phyloP scores from a whole-genome alignment of 2,797 vertebrate genomes.

The Podarcis siculus region DNA sequence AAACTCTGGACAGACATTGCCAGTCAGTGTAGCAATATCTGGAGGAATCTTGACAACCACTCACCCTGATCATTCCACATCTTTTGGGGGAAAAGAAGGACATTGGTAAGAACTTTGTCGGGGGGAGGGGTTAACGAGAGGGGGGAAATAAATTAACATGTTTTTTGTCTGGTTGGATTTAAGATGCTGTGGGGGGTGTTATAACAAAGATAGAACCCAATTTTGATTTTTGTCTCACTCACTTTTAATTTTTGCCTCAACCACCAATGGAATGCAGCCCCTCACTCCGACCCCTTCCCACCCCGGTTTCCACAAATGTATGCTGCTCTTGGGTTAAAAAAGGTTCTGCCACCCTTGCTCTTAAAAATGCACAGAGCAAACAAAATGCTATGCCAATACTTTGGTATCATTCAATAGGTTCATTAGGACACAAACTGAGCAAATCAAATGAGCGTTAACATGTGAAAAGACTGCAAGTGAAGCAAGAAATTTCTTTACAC shows the following conservation, averaged over 20 bases:
- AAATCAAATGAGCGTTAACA: not conserved
- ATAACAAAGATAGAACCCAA: too few relatives aligned
- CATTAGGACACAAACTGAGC: slow-evolving; percentile 2
- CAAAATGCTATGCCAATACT: not conserved
- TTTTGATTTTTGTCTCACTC: not conserved
- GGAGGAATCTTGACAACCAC: too few relatives aligned
- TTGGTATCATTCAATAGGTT: not conserved
- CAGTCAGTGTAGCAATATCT: too few relatives aligned
- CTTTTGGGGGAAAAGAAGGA: too few relatives aligned
- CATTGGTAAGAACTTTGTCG: not conserved
- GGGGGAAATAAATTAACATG: not conserved
- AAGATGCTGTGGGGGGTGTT: not conserved
- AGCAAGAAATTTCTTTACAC: not conserved
- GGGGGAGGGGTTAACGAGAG: fast-evolving
- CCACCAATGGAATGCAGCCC: not conserved
- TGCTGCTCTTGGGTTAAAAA: not conserved
- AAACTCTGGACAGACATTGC: too few relatives aligned
- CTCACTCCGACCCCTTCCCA: not conserved
- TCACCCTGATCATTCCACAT: too few relatives aligned
- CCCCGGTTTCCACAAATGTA: not conserved
- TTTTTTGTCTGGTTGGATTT: not conserved
- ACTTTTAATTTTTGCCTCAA: not conserved
- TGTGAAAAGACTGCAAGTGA: not conserved
- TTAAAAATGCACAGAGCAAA: not conserved
- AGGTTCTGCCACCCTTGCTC: not conserved